Percentiles rank a stretch among this genome's conserved stretches.
These are phyloP conservation scores for Sipha maydis DNA, from an alignment of 2,888 invertebrate genomes.

Conservation along the genomic window DNA sequence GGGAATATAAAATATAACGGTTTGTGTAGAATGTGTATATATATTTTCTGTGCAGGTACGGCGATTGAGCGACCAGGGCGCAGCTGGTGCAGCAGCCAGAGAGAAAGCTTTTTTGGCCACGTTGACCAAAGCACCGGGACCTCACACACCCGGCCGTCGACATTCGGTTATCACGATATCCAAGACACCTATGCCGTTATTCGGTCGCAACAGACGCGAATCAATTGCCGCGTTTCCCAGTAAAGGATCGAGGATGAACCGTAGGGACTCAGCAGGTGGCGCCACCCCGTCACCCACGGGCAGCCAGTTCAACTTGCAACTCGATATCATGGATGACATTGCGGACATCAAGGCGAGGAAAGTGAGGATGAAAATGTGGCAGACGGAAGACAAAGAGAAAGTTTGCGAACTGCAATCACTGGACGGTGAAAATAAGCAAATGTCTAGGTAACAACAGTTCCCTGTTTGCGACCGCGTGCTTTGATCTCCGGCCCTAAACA, in stretches of 20 bases:
- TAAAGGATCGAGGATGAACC: slow-evolving; percentile 66
- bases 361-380: slow-evolving; percentile 80
- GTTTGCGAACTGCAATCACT: slow-evolving; percentile 85
- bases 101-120: slow-evolving; percentile 87
- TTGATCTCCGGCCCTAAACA: too few species aligned
- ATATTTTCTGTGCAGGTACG: slow-evolving; percentile 72
- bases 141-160: slow-evolving; percentile 80
- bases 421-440: slow-evolving; percentile 71
- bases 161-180: slow-evolving; percentile 90
- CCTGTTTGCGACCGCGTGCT: too few species aligned
- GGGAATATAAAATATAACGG: too few species aligned
- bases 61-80: slow-evolving; percentile 81
- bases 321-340: slow-evolving; percentile 90
- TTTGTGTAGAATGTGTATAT: too few species aligned
- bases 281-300: slow-evolving; percentile 77
- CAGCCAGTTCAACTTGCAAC: slow-evolving; percentile 83
- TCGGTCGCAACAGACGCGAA: slow-evolving; percentile 82
- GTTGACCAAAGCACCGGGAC: slow-evolving; percentile 78
- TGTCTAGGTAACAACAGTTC: slow-evolving; percentile 65
- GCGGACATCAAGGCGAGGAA: slow-evolving; percentile 74
- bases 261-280: slow-evolving; percentile 68
- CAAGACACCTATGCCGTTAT: slow-evolving; percentile 80
- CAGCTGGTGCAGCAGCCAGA: slow-evolving; percentile 78
- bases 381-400: slow-evolving; percentile 79
- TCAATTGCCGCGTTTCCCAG: slow-evolving; percentile 83